Evolutionary conservation across 2,888 invertebrate species (phyloP).

Genomic region (Chromoteleia sp.): DNA sequence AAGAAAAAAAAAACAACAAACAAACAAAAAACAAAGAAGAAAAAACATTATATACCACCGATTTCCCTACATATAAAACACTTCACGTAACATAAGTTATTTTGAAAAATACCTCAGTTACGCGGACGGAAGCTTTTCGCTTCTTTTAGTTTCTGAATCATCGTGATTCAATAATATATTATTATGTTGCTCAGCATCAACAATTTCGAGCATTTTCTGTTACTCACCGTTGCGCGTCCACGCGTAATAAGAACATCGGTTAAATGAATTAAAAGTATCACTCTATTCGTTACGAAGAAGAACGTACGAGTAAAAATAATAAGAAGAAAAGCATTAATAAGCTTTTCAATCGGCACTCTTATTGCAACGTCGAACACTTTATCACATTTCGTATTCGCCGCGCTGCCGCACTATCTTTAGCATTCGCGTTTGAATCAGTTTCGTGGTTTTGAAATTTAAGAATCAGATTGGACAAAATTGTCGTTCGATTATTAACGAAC

Average conservation of each 20-base stretch:
- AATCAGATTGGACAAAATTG: too few species aligned
- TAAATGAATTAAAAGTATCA: neutral
- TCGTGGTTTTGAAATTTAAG: neutral
- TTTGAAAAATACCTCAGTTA: neutral
- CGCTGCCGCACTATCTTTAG: conserved; percentile 25
- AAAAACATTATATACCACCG: too few species aligned
- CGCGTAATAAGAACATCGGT: neutral
- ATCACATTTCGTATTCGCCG: conserved; percentile 26
- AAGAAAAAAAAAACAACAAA: too few species aligned
- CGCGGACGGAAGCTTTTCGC: neutral
- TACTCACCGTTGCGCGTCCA: conserved; percentile 23
- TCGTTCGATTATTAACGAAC: too few species aligned
- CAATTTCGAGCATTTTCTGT: conserved; percentile 12
- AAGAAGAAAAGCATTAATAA: neutral
- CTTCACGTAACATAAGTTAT: conserved; percentile 16
- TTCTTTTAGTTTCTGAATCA: conserved; percentile 63
- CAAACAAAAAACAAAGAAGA: too few species aligned
- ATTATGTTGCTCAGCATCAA: conserved; percentile 13
- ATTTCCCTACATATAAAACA: too few species aligned
- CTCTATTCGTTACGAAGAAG: too few species aligned
- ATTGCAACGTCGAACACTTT: conserved; percentile 4
- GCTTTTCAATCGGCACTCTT: conserved; percentile 5
- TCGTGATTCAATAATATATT: conserved; percentile 36
- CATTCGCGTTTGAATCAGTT: neutral
- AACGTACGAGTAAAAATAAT: neutral